These are phyloP conservation scores for Plecturocebus donacophilus DNA, from an alignment of 2,113 vertebrate species.

Conservation along the genomic window DNA sequence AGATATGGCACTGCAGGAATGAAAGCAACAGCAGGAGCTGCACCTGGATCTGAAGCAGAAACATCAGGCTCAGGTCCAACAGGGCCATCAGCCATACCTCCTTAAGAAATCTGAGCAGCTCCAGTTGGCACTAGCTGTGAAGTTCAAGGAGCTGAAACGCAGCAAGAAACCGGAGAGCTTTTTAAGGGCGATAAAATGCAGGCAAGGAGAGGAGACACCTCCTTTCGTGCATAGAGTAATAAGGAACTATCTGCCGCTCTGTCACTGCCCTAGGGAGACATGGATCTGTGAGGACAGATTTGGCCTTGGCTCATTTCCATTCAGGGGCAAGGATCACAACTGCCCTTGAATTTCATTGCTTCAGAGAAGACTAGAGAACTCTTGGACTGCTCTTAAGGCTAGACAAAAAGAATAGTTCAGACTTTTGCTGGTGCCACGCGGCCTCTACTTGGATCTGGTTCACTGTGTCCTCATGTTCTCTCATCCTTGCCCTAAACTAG, in stretches of 20 bases:
- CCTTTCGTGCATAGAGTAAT: constrained; percentile 82
- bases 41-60: constrained; percentile 83
- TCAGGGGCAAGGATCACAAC: neutral
- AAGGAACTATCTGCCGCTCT: neutral
- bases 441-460: neutral
- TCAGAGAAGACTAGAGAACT: neutral
- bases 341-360: neutral
- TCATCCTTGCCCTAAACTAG: neutral
- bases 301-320: neutral
- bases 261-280: neutral
- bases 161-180: constrained; percentile 95
- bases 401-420: neutral
- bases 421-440: neutral
- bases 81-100: constrained; percentile 92
- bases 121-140: constrained; percentile 92
- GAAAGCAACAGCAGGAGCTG: constrained; percentile 86
- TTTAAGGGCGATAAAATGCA: constrained; percentile 94
- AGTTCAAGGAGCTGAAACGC: constrained; percentile 92
- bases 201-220: constrained; percentile 92
- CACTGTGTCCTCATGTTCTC: neutral
- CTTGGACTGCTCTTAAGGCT: neutral
- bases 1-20: constrained; percentile 85
- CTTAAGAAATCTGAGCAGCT: constrained; percentile 94
- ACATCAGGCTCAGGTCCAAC: constrained; percentile 88
- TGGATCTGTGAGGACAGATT: neutral